Evolutionary conservation across 2,888 invertebrate genomes (phyloP), one percentile per base, ranked within the genome.

Genomic region (Diogma glabrata): DNA sequence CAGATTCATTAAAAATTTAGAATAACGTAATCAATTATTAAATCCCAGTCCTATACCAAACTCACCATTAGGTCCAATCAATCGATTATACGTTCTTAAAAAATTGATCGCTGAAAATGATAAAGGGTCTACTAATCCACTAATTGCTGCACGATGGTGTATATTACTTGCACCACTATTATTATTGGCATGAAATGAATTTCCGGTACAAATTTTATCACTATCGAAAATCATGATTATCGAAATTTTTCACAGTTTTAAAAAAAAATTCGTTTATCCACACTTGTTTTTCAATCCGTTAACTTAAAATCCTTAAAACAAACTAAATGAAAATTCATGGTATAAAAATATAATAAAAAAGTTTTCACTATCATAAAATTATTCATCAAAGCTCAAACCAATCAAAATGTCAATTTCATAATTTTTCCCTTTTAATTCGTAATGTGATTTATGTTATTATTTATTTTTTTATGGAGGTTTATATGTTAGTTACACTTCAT

Each of bases 31-130:
- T n/a, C n/a, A n/a, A n/a, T n/a, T n/a, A n/a, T n/a, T n/a, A n/a
- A n/a, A n/a, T n/a, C n/a, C n/a, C n/a, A n/a, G n/a, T n/a, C n/a
- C n/a, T n/a, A n/a, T n/a, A n/a, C n/a, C n/a, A 38, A 46, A 20
- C 64, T 64, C 60, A 80, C 81, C 81, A 66, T 79, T 71, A 14
- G 77, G 76, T 19, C 77, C 71, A 16, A 82, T 64, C 55, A 83
- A 73, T 54, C 81, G 77, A 65, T 81, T 83, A 66, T 82, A 82
- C 57, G 77, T 81, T 52, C 80, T 70, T 22, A 84, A 66, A 10
- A 84, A 69, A 56, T 79, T 74, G 50, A 82, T 72, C 3, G 82
- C 79, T 0, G 82, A 79, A 57, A 82, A 74, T 0, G 79, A 60
- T 52, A 64, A 64, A 4, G 64, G 64, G 54, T 65, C 65, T 50